A percentile compares a stretch with the other conserved stretches of the same genome.
Evolutionary conservation across 2,888 invertebrate species (phyloP).

Genomic region (Strigamia crassipes): DNA sequence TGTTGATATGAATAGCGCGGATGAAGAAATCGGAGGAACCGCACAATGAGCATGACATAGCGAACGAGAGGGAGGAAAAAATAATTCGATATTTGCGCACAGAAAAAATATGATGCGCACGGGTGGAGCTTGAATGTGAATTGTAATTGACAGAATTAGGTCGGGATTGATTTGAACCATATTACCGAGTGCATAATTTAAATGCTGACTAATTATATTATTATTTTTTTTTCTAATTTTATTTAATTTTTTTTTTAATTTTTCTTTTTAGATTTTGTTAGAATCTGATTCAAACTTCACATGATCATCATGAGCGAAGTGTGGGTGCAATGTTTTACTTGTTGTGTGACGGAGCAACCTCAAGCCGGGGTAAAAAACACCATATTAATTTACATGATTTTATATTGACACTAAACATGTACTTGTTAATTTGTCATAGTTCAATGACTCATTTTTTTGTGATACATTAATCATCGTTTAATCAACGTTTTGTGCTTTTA

Average conservation of each 20-base stretch:
- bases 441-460: background rate
- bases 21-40: slow-evolving; percentile 30
- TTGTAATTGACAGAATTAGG: background rate
- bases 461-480: background rate
- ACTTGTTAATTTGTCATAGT: slow-evolving; percentile 17
- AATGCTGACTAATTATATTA: background rate
- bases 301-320: slow-evolving; percentile 65
- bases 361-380: slow-evolving; percentile 57
- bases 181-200: background rate
- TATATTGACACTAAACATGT: too few relatives aligned
- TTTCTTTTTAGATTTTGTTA: background rate
- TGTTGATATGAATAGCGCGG: slow-evolving; percentile 27
- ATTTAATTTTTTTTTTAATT: background rate
- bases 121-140: background rate
- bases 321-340: slow-evolving; percentile 90
- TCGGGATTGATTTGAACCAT: background rate
- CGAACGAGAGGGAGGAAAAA: background rate
- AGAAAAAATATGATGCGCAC: background rate
- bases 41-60: background rate
- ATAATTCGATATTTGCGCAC: background rate
- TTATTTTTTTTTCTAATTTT: background rate
- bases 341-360: slow-evolving; percentile 82
- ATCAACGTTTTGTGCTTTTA: background rate
- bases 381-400: too few relatives aligned
- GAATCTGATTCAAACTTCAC: background rate